These are phyloP conservation scores for Aethes cnicana DNA, from an alignment of 2,888 invertebrate genomes.

Conservation along the genomic window DNA sequence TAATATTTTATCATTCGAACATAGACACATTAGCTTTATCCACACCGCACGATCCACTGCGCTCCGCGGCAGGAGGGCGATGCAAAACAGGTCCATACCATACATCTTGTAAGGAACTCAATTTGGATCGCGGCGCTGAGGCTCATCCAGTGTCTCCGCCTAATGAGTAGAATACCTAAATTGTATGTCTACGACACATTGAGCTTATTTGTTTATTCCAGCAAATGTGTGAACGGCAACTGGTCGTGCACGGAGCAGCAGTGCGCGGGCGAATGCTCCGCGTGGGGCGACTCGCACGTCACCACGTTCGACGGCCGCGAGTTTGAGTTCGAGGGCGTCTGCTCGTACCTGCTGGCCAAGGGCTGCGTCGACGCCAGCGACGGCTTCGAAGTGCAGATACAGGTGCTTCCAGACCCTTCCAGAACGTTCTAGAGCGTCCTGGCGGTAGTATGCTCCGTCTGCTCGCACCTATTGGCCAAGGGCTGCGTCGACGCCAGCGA, in stretches of 20 bases:
- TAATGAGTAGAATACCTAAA: not conserved
- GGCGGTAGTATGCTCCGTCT: too few relatives aligned
- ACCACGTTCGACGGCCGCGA: conserved; percentile 91
- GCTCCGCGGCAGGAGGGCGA: too few relatives aligned
- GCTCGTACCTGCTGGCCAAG: conserved; percentile 92
- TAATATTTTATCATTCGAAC: too few relatives aligned
- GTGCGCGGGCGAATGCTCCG: conserved; percentile 90
- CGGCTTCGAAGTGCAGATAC: conserved; percentile 89
- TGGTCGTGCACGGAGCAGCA: conserved; percentile 90
- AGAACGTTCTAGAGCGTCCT: not conserved
- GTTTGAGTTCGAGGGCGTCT: conserved; percentile 94
- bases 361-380: conserved; percentile 84
- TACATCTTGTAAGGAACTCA: too few relatives aligned
- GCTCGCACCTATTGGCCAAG: conserved; percentile 92
- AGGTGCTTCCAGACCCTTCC: conserved; percentile 60
- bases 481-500: conserved; percentile 84
- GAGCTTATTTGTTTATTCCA: conserved; percentile 45
- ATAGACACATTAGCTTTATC: too few relatives aligned
- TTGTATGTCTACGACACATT: not conserved
- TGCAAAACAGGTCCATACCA: too few relatives aligned
- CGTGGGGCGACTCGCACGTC: conserved; percentile 96
- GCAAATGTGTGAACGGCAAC: conserved; percentile 87
- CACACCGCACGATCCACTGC: too few relatives aligned
- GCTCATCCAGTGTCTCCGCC: too few relatives aligned
- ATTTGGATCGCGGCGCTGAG: too few relatives aligned